Evolutionary conservation across 2,113 vertebrate genomes (phyloP), one percentile per base, ranked within the genome.

Genomic region (Eulemur rufifrons): DNA sequence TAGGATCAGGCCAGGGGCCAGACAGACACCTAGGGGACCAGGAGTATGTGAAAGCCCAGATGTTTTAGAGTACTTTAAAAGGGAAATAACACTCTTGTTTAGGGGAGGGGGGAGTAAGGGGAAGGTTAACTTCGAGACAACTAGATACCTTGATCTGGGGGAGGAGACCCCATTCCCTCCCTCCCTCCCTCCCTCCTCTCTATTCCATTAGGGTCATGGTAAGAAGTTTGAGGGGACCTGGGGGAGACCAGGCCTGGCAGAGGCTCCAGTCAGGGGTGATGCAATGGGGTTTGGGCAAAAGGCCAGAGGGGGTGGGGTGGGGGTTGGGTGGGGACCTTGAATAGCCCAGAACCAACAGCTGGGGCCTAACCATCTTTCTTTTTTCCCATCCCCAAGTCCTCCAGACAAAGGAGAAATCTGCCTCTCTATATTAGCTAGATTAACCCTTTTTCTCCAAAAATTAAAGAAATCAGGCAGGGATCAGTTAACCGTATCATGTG

Each of bases 201-300:
- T 64, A 25, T 34, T 69, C 66, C 34, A 69, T 66, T 54, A 92
- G 88, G 73, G 91, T 63, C 94, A 76, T 86, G 82, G 81, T 95
- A 87, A 97, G 81, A 91, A 91, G 88, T 96, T 54, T 91, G 82
- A 85, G 93, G 92, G 95, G 92, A 13, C 17, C 85, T 94, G 63
- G 92, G 86, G 95, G 63, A 96, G 84, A 76, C 69, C 77, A 84
- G 93, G 89, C 93, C 95, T 93, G 92, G 94, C 94, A 96, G 87
- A 89, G 68, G 69, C 78, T 95, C 78, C 54, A 91, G 96, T 78
- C 95, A 73, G 94, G 92, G 78, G 96, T 97, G 98, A 98, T 97
- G 96, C 97, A 97, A 97, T 96, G 94, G 89, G 93, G 88, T 97
- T 97, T 98, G 94, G 98, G 97, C 96, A 95, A 94, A 89, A 97